Percentiles rank a stretch among this genome's conserved stretches.
Evolutionary conservation across 2,797 vertebrate species (phyloP).

Genomic region (Intellagama lesueurii): DNA sequence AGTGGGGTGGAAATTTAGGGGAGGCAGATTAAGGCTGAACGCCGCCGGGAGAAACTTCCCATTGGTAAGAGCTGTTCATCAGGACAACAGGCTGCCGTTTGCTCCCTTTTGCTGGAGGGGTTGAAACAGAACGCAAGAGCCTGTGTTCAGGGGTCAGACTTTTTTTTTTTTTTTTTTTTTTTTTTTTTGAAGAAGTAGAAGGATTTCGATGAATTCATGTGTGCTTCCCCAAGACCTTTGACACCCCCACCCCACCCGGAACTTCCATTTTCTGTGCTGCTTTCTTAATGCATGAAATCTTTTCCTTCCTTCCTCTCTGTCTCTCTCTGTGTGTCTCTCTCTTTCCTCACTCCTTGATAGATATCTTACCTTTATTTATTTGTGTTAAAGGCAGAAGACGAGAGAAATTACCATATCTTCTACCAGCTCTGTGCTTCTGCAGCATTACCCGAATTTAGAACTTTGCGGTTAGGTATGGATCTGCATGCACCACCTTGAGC

Average conservation of each 20-base stretch:
- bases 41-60: background rate
- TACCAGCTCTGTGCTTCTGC: slow-evolving; percentile 98
- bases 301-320: background rate
- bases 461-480: slow-evolving; percentile 87
- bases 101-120: background rate
- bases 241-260: no score
- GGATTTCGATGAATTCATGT: background rate
- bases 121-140: background rate
- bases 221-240: no score
- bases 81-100: background rate
- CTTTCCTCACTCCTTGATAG: background rate
- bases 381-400: slow-evolving; percentile 92
- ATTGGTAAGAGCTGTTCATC: no score
- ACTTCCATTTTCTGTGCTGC: background rate
- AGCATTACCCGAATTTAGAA: slow-evolving; percentile 90
- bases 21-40: background rate
- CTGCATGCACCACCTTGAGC: background rate
- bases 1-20: background rate
- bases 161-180: no score
- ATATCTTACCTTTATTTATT: slow-evolving; percentile 33
- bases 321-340: no score
- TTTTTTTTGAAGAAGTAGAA: background rate
- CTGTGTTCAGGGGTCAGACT: background rate
- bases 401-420: slow-evolving; percentile 98
- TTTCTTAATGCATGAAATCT: background rate